Conservation (phyloP, 2,888 invertebrate genomes). For the Argyresthia albistria region DNA sequence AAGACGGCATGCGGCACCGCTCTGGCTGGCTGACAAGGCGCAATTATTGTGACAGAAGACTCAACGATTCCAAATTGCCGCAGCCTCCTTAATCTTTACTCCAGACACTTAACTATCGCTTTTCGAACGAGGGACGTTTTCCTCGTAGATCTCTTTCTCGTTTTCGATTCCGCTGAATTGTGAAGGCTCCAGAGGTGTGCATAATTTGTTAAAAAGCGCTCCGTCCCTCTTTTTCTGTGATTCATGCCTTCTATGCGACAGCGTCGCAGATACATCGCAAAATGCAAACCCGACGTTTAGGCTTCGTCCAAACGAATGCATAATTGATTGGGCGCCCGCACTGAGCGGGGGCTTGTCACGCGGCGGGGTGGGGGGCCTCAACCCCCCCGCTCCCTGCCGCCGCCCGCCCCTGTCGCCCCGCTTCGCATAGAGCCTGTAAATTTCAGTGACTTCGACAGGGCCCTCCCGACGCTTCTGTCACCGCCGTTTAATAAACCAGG, state of each 20-base stretch:
- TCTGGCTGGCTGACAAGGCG: not conserved
- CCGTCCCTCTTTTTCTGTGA: not conserved
- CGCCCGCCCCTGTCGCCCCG: not conserved
- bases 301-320: slow-evolving; percentile 3
- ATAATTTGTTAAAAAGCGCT: not conserved
- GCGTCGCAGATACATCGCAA: not conserved
- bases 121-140: too few species aligned
- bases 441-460: not conserved
- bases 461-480: not conserved
- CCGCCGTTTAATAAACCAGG: slow-evolving; percentile 1
- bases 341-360: not conserved
- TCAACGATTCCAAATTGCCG: too few species aligned
- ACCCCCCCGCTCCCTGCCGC: not conserved
- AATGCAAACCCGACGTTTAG: slow-evolving; percentile 1
- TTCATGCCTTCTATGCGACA: not conserved
- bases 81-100: too few species aligned
- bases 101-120: too few species aligned
- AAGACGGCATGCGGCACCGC: not conserved
- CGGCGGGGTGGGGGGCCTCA: not conserved
- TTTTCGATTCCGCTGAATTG: too few species aligned
- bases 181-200: not conserved
- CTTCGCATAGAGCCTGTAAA: not conserved
- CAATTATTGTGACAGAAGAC: too few species aligned
- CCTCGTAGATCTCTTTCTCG: too few species aligned
- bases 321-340: slow-evolving; percentile 2